Conservation (phyloP, 2,888 invertebrate genomes). For the Dioctria rufipes region DNA sequence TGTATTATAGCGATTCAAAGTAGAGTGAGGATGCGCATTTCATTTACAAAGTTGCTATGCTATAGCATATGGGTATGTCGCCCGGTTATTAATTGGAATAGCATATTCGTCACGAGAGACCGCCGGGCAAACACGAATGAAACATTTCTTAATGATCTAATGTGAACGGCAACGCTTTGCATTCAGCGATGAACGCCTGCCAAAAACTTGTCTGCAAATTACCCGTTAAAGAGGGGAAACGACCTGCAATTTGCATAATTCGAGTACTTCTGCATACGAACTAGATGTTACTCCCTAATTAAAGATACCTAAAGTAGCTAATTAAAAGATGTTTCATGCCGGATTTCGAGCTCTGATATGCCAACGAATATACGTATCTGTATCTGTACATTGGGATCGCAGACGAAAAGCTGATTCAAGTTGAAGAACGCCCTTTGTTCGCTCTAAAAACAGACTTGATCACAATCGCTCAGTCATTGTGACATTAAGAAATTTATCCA, state of each 20-base stretch:
- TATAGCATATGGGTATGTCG: background rate
- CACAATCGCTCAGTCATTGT: background rate
- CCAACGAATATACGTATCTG: background rate
- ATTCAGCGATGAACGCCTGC: constrained; percentile 46
- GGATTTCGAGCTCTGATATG: constrained; percentile 29
- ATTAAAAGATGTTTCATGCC: constrained; percentile 45
- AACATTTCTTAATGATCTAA: constrained; percentile 54
- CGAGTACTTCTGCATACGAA: constrained; percentile 12
- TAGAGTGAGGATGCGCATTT: background rate
- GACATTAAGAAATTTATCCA: no score
- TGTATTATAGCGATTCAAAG: constrained; percentile 5
- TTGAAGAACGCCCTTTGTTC: constrained; percentile 31
- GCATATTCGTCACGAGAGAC: constrained; percentile 50
- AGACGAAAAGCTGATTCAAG: constrained; percentile 26
- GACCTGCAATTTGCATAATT: constrained; percentile 52
- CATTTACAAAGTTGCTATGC: background rate
- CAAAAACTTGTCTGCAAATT: constrained; percentile 55
- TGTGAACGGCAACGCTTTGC: constrained; percentile 40
- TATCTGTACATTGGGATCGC: background rate
- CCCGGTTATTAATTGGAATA: constrained; percentile 52
- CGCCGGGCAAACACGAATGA: constrained; percentile 45
- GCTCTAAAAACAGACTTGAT: constrained; percentile 37
- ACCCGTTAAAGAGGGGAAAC: constrained; percentile 56
- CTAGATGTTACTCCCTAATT: constrained; percentile 38
- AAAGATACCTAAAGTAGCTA: constrained; percentile 47